A percentile compares a stretch with the other conserved stretches of the same genome.
phyloP scores from a whole-genome alignment of 2,113 vertebrate species.

The Hyperoodon ampullatus region DNA sequence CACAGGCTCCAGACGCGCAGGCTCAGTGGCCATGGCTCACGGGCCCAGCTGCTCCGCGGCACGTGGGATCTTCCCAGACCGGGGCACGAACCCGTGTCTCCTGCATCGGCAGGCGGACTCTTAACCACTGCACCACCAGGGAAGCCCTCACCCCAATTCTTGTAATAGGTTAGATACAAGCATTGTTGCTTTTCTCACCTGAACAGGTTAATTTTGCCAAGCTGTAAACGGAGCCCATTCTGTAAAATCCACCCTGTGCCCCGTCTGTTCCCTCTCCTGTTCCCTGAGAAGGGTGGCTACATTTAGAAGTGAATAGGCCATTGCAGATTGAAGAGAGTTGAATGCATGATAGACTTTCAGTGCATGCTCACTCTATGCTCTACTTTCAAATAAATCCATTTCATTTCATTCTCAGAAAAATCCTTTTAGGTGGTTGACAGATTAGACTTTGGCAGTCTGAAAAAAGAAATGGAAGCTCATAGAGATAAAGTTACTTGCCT shows the following conservation, averaged over 20 bases:
- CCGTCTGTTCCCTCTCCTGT: background rate
- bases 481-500: background rate
- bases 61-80: too few species aligned
- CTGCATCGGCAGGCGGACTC: too few species aligned
- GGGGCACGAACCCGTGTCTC: too few species aligned
- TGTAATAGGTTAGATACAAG: background rate
- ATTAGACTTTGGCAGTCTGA: background rate
- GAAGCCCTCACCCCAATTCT: background rate
- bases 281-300: background rate
- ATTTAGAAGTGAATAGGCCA: constrained; percentile 11
- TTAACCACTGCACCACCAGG: too few species aligned
- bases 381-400: background rate
- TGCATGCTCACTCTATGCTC: background rate
- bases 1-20: too few species aligned
- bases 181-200: background rate
- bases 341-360: background rate
- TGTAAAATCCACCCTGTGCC: too few species aligned
- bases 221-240: background rate
- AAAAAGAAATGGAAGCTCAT: background rate
- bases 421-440: background rate
- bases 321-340: background rate
- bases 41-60: too few species aligned
- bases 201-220: background rate
- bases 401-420: constrained; percentile 12
- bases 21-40: too few species aligned